Conservation (phyloP, 1,140 invertebrate genomes). For the Metaphire vulgaris region DNA sequence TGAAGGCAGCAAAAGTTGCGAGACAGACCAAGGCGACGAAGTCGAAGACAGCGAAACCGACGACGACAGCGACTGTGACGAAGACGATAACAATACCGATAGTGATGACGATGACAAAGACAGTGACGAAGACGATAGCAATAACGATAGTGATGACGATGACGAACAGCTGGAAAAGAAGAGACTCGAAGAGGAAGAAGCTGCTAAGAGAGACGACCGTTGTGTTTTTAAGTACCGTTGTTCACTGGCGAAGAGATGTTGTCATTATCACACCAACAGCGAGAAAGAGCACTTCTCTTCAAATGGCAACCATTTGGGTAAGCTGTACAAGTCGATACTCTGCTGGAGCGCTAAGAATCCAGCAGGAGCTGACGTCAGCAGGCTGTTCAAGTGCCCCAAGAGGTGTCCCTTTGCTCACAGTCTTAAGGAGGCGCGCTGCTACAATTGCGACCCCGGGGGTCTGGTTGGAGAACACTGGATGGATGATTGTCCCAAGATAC, state of each 20-base stretch:
- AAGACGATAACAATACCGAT: not conserved
- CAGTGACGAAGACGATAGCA: not conserved
- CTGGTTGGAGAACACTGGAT: not conserved
- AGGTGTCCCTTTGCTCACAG: not conserved
- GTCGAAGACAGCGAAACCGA: not conserved
- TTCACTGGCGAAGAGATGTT: not conserved
- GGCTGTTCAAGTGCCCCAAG: too few relatives aligned
- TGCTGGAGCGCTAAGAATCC: not conserved
- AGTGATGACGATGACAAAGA: not conserved
- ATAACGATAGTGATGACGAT: not conserved
- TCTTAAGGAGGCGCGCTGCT: not conserved
- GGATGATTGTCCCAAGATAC: not conserved
- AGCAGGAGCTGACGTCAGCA: not conserved
- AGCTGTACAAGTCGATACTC: not conserved
- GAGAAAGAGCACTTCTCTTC: not conserved
- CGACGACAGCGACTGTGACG: too few relatives aligned
- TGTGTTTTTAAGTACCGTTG: not conserved
- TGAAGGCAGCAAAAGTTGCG: not conserved
- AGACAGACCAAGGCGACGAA: too few relatives aligned
- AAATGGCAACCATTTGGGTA: not conserved
- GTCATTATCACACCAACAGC: not conserved
- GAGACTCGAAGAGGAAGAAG: too few relatives aligned
- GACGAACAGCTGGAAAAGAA: not conserved
- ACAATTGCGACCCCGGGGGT: not conserved
- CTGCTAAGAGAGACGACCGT: too few relatives aligned